Conservation (phyloP, 2,113 vertebrate genomes). For the Daboia siamensis region DNA sequence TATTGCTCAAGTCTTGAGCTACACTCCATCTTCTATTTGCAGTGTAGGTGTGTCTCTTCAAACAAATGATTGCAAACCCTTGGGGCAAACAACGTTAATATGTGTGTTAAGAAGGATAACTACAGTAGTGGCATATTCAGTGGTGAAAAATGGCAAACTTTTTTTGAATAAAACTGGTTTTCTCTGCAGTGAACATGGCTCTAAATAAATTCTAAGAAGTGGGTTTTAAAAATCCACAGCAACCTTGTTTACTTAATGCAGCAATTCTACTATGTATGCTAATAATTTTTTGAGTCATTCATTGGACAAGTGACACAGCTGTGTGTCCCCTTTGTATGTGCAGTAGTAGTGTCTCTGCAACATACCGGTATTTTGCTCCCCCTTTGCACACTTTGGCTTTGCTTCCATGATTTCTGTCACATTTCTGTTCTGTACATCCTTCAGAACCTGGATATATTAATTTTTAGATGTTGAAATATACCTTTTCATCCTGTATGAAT, state of each 20-base stretch:
- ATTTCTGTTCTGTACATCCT: not conserved
- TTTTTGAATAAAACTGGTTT: not conserved
- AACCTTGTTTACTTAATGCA: not conserved
- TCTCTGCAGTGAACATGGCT: not conserved
- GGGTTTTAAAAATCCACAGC: not conserved
- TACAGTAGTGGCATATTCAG: not conserved
- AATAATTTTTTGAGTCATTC: not conserved
- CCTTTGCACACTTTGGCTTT: not conserved
- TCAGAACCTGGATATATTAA: not conserved
- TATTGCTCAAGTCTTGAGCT: not conserved
- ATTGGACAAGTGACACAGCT: too few relatives aligned
- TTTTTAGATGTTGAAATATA: not conserved
- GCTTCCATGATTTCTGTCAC: not conserved
- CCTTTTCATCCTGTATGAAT: not conserved
- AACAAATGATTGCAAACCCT: conserved; percentile 1
- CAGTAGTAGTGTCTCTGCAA: not conserved
- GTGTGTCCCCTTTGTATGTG: not conserved
- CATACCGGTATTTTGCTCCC: not conserved
- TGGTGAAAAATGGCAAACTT: not conserved
- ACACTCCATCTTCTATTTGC: not conserved
- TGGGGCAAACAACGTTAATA: not conserved
- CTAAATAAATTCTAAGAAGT: not conserved
- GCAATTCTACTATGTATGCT: not conserved
- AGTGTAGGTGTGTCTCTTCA: conserved; percentile 1
- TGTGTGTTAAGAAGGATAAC: not conserved